A percentile compares a stretch with the other conserved stretches of the same genome.
Evolutionary conservation across 2,888 invertebrate genomes (phyloP).

Genomic region (Rugalucina vietnamica): DNA sequence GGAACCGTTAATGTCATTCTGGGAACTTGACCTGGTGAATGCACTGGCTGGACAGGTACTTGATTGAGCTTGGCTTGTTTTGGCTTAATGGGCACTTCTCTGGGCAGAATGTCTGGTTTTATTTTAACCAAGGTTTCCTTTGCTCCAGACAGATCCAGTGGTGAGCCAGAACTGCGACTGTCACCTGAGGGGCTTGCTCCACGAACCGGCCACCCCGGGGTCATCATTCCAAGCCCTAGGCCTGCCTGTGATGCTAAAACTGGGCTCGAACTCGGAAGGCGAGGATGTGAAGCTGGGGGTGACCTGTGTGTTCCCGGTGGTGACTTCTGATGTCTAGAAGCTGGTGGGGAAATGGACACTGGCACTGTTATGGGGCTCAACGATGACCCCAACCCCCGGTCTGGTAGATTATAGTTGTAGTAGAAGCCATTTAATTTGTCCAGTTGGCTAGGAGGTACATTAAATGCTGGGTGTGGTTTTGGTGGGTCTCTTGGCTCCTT

Average conservation of each 20-base stretch:
- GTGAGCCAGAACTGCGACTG: conserved; percentile 65
- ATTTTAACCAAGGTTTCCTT: conserved; percentile 62
- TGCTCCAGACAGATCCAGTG: conserved; percentile 71
- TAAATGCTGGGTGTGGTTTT: conserved; percentile 62
- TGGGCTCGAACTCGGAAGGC: conserved; percentile 31
- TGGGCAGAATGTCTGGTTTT: conserved; percentile 20
- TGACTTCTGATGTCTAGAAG: conserved; percentile 51
- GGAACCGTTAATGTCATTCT: conserved; percentile 15
- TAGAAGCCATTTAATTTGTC: conserved; percentile 66
- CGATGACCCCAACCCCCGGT: conserved; percentile 71
- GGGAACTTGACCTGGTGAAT: background rate
- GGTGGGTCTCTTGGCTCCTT: conserved; percentile 28
- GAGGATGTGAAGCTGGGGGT: conserved; percentile 40
- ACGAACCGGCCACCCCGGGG: conserved; percentile 37
- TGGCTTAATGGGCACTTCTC: conserved; percentile 21
- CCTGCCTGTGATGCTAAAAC: conserved; percentile 17
- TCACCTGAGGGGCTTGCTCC: conserved; percentile 63
- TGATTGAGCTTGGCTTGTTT: background rate
- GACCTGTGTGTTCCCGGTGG: conserved; percentile 50
- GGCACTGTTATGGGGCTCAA: conserved; percentile 53
- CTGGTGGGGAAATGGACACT: conserved; percentile 58
- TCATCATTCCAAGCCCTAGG: conserved; percentile 38
- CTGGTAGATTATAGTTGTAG: conserved; percentile 79
- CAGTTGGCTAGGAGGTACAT: conserved; percentile 48
- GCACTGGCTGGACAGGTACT: background rate